Conservation (phyloP, 2,888 invertebrate species). For the Pyrrhosoma nymphula region DNA sequence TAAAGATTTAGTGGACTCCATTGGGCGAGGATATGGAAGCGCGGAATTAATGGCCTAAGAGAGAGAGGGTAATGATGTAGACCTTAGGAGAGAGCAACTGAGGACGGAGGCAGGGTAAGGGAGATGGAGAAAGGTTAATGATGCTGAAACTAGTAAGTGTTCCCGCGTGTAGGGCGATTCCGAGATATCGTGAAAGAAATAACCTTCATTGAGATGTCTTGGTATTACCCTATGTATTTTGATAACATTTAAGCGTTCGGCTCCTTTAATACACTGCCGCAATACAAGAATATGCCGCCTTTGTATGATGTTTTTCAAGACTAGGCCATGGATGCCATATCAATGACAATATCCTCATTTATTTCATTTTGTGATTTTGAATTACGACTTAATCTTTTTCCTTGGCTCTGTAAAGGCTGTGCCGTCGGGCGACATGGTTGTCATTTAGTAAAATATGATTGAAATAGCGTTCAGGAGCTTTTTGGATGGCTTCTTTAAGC, state of each 20-base stretch:
- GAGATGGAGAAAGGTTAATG: background rate
- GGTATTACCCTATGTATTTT: background rate
- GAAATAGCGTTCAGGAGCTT: no score
- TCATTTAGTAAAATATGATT: no score
- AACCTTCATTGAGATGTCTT: background rate
- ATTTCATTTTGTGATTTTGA: no score
- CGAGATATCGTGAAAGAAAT: background rate
- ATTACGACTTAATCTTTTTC: no score
- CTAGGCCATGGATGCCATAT: no score
- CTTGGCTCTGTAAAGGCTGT: no score
- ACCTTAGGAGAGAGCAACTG: background rate
- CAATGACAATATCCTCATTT: no score
- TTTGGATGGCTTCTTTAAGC: no score
- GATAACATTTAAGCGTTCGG: background rate
- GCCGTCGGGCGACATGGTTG: no score
- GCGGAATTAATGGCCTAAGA: background rate
- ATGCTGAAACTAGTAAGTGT: background rate
- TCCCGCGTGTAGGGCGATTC: background rate
- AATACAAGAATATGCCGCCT: background rate
- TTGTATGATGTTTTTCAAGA: background rate
- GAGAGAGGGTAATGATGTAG: background rate
- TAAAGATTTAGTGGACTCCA: background rate
- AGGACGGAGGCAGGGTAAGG: background rate
- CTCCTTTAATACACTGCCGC: background rate
- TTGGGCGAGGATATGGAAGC: background rate